Evolutionary conservation across 2,797 vertebrate species (phyloP).

Genomic region (Tamandua tetradactyla): DNA sequence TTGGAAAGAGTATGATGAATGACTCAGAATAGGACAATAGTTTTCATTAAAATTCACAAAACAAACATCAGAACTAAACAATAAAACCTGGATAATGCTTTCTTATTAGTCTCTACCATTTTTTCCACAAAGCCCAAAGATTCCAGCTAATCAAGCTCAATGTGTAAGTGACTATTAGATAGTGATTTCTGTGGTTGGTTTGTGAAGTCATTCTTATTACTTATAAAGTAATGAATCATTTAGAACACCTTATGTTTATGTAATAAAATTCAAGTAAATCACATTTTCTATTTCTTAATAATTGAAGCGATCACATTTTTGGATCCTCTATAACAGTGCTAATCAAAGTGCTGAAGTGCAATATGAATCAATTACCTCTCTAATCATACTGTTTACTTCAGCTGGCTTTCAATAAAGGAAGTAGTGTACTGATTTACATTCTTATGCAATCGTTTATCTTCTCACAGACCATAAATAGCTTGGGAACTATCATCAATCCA

Average conservation of each 20-base stretch:
- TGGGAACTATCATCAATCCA: not conserved
- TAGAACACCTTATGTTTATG: not conserved
- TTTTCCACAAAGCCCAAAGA: not conserved
- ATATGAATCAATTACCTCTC: not conserved
- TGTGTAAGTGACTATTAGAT: not conserved
- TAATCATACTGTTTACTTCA: not conserved
- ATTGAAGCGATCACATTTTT: not conserved
- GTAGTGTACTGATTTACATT: not conserved
- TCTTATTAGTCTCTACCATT: not conserved
- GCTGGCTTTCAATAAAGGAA: not conserved
- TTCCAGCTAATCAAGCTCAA: not conserved
- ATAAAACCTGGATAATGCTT: constrained; percentile 1
- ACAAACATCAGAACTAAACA: not conserved
- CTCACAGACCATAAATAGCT: not conserved
- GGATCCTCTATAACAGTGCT: not conserved
- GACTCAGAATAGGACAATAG: not conserved
- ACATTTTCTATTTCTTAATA: not conserved
- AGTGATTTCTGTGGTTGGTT: not conserved
- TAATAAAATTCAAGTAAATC: not conserved
- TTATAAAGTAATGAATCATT: not conserved
- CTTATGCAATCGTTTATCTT: not conserved
- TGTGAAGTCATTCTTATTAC: not conserved
- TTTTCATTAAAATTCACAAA: constrained; percentile 10
- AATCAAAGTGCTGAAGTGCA: not conserved
- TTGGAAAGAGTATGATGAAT: not conserved